These are phyloP conservation scores for Ptycholaimellus sp. DNA, from an alignment of 2,888 invertebrate genomes.

Conservation along the genomic window DNA sequence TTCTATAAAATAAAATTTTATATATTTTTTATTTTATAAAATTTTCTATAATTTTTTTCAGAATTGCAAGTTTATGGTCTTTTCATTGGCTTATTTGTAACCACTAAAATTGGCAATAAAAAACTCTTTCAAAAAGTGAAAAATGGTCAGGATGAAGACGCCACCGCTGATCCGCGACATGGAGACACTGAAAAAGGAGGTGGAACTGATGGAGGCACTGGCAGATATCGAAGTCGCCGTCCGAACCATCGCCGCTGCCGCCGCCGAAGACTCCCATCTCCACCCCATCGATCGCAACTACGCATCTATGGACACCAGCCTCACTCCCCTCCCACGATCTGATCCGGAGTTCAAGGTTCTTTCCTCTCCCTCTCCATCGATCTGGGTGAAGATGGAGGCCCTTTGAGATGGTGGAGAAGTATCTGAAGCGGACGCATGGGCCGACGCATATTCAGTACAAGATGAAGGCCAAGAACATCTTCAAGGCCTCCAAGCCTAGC, in stretches of 20 bases:
- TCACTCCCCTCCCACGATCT: conserved; percentile 24
- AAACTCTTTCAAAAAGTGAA: not conserved
- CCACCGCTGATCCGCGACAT: conserved; percentile 31
- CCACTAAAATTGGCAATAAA: not conserved
- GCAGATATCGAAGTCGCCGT: conserved; percentile 31
- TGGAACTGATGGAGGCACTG: conserved; percentile 30
- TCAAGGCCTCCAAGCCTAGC: conserved; percentile 24
- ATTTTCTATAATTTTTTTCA: too few species aligned
- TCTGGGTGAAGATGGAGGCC: too few species aligned
- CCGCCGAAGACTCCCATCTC: conserved; percentile 17
- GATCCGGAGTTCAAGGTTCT: conserved; percentile 27
- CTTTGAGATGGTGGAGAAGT: conserved; percentile 27
- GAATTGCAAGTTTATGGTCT: too few species aligned
- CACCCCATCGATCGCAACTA: conserved; percentile 32
- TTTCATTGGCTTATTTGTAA: not conserved
- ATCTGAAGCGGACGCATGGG: conserved; percentile 30
- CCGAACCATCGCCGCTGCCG: conserved; percentile 26
- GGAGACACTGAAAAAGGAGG: conserved; percentile 27
- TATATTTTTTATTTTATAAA: too few species aligned
- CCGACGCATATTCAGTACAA: conserved; percentile 30
- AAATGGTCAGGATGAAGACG: conserved; percentile 27
- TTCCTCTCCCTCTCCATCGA: not conserved
- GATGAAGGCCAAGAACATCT: conserved; percentile 29
- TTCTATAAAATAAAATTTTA: too few species aligned
- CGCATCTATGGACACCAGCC: conserved; percentile 27